A percentile compares a stretch with the other conserved stretches of the same genome.
phyloP scores from a whole-genome alignment of 2,797 vertebrate species.

The Synanceia verrucosa region DNA sequence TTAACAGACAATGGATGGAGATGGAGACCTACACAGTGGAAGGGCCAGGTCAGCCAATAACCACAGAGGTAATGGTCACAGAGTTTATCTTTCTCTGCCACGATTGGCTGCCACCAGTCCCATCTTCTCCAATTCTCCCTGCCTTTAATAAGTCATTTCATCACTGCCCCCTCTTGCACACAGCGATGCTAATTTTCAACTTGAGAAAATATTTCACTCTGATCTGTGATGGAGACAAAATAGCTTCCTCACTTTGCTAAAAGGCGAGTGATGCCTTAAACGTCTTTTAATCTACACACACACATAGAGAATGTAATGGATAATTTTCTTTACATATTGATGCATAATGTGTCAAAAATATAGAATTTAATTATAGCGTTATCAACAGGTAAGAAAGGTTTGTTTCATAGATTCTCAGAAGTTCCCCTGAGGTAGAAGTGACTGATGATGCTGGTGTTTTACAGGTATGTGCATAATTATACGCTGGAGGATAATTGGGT shows the following conservation, averaged over 20 bases:
- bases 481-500: constrained; percentile 21
- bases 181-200: constrained; percentile 40
- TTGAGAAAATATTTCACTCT: constrained; percentile 30
- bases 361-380: constrained; percentile 3
- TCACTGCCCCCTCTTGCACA: constrained; percentile 4
- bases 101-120: neutral
- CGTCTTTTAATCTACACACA: neutral
- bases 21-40: neutral
- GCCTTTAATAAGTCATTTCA: constrained; percentile 33
- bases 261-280: constrained; percentile 36
- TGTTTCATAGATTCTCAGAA: neutral
- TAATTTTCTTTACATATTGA: neutral
- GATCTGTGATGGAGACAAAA: constrained; percentile 27
- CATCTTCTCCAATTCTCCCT: constrained; percentile 33
- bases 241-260: constrained; percentile 29
- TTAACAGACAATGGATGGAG: constrained; percentile 9
- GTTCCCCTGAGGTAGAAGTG: constrained; percentile 13
- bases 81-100: constrained; percentile 23
- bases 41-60: constrained; percentile 6
- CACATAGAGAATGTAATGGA: neutral
- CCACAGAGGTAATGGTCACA: constrained; percentile 4
- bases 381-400: neutral
- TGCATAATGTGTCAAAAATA: neutral
- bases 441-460: constrained; percentile 19
- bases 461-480: neutral